Conservation (phyloP, 2,888 invertebrate genomes). For the Noctua janthe region DNA sequence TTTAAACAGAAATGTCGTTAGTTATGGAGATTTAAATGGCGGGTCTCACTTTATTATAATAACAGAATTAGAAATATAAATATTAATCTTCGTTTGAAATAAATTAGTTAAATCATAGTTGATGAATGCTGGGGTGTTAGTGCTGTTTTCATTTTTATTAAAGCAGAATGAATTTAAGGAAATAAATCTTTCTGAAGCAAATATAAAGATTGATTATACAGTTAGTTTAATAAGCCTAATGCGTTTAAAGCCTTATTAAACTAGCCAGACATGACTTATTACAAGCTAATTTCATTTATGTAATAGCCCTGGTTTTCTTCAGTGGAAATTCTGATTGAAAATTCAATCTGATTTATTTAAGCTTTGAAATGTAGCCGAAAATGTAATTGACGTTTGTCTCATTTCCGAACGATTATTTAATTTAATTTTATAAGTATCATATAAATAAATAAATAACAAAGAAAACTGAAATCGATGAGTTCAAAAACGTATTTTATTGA, state of each 20-base stretch:
- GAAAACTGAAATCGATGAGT: neutral
- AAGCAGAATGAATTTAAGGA: neutral
- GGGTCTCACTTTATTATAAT: slow-evolving; percentile 33
- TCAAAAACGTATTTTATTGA: neutral
- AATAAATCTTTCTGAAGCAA: slow-evolving; percentile 6
- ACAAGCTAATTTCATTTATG: neutral
- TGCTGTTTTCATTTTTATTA: slow-evolving; percentile 17
- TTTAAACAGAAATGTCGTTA: slow-evolving; percentile 45
- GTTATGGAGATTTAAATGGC: slow-evolving; percentile 49
- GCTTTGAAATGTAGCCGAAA: neutral
- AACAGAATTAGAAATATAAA: slow-evolving; percentile 52
- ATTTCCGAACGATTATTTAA: neutral
- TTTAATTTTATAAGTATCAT: neutral
- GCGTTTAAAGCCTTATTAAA: no score
- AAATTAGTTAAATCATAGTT: slow-evolving; percentile 34
- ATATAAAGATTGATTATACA: slow-evolving; percentile 2
- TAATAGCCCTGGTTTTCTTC: no score
- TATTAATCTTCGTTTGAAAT: slow-evolving; percentile 53
- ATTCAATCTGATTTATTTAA: no score
- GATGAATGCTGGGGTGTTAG: slow-evolving; percentile 41
- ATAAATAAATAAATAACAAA: neutral
- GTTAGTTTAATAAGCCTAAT: neutral
- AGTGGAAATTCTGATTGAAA: neutral
- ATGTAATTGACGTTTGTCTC: neutral
- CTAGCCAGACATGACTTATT: neutral